These are phyloP conservation scores for Penaeus monodon DNA, from an alignment of 2,888 invertebrate genomes.

Conservation along the genomic window DNA sequence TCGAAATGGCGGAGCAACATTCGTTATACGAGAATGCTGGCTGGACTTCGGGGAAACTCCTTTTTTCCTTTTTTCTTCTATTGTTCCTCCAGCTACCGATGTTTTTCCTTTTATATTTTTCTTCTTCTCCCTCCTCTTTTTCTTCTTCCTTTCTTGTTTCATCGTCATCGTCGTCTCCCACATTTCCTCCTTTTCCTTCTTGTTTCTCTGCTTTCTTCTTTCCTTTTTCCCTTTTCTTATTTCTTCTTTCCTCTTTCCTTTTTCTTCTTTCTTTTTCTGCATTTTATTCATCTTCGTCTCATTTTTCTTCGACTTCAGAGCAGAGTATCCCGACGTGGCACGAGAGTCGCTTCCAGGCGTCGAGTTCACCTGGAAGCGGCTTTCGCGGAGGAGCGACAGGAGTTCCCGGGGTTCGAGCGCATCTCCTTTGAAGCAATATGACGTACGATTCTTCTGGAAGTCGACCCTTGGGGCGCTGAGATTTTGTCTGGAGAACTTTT, in stretches of 20 bases:
- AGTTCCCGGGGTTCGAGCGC: too few species aligned
- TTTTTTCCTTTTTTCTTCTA: neutral
- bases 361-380: too few species aligned
- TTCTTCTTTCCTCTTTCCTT: neutral
- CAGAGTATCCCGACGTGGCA: too few species aligned
- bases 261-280: neutral
- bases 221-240: too few species aligned
- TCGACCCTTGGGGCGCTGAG: too few species aligned
- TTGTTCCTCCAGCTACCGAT: neutral
- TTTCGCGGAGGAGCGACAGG: too few species aligned
- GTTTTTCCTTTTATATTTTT: conserved; percentile 5
- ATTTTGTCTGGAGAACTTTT: too few species aligned
- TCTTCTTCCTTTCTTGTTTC: neutral
- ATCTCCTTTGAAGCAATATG: neutral
- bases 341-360: too few species aligned
- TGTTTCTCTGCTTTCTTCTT: neutral
- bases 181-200: neutral
- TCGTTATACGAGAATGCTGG: too few species aligned
- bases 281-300: neutral
- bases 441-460: too few species aligned
- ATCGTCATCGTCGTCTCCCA: neutral
- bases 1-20: too few species aligned
- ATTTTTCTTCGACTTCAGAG: neutral
- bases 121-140: conserved; percentile 17
- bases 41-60: too few species aligned